Evolutionary conservation across 2,888 invertebrate species (phyloP).

Genomic region (Cosmopolites sordidus): DNA sequence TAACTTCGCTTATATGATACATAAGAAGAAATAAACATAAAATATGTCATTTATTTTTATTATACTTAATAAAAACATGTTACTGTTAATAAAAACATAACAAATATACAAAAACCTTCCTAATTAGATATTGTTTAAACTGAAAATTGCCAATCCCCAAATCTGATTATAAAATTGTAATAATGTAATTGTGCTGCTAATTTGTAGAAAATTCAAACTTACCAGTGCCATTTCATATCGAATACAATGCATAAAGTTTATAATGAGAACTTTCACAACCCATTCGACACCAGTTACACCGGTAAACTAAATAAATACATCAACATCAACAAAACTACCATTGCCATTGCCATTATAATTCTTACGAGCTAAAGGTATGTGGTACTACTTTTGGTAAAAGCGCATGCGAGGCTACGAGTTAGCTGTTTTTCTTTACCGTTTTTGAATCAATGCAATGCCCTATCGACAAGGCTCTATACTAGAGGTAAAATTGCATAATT

Average conservation of each 20-base stretch:
- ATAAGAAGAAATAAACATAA: no score
- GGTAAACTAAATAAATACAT: conserved; percentile 28
- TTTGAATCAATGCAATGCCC: neutral
- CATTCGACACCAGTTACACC: conserved; percentile 29
- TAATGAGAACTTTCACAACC: conserved; percentile 31
- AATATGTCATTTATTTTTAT: no score
- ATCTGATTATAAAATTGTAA: no score
- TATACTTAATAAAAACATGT: no score
- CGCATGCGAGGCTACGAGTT: neutral
- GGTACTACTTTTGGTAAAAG: neutral
- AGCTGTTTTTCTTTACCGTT: neutral
- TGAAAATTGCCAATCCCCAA: no score
- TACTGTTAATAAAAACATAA: no score
- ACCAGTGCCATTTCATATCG: conserved; percentile 23
- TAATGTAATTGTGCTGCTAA: no score
- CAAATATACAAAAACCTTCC: no score
- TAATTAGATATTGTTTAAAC: no score
- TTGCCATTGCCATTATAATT: conserved; percentile 13
- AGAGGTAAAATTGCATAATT: no score
- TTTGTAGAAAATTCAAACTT: conserved; percentile 7
- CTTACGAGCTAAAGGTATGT: neutral
- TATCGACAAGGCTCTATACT: no score
- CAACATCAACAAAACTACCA: conserved; percentile 15
- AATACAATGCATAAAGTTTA: conserved; percentile 27
- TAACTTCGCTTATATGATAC: no score